Percentiles rank a stretch among this genome's conserved stretches.
These are phyloP conservation scores for Macrostomum lignano DNA, from an alignment of 1,140 invertebrate species.

Conservation along the genomic window DNA sequence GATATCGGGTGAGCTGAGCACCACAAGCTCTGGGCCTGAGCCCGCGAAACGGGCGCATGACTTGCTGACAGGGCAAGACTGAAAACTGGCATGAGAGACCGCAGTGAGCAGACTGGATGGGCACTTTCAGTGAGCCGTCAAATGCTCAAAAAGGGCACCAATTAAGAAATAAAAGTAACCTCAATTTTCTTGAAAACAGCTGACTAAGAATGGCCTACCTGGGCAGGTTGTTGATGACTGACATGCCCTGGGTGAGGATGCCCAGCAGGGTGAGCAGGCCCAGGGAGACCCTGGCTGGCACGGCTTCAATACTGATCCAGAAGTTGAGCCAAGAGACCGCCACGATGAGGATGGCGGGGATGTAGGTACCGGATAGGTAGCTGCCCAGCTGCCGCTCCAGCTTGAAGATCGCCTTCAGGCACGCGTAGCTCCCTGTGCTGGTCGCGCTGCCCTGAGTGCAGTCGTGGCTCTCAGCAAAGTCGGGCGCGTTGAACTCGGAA, in stretches of 20 bases:
- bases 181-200: no score
- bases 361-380: conserved; percentile 56
- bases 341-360: conserved; percentile 51
- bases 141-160: no score
- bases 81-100: no score
- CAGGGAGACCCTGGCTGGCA: conserved; percentile 7
- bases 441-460: conserved; percentile 1
- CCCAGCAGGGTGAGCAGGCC: conserved; percentile 4
- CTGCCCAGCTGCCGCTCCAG: conserved; percentile 56
- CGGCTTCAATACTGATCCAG: conserved; percentile 11
- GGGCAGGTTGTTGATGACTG: background rate
- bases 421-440: conserved; percentile 10
- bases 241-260: conserved; percentile 5
- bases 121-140: no score
- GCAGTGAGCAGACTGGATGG: no score
- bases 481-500: conserved; percentile 6
- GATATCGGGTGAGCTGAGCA: no score
- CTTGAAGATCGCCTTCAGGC: conserved; percentile 40
- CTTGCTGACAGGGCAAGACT: no score
- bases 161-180: no score
- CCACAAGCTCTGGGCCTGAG: no score
- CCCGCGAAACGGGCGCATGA: no score
- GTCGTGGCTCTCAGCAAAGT: conserved; percentile 1
- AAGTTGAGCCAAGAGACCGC: conserved; percentile 51
- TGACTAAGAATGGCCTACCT: no score